Percentiles rank a stretch among this genome's conserved stretches.
Conservation (phyloP, 2,888 invertebrate genomes). For the Bhutanitis thaidina region DNA sequence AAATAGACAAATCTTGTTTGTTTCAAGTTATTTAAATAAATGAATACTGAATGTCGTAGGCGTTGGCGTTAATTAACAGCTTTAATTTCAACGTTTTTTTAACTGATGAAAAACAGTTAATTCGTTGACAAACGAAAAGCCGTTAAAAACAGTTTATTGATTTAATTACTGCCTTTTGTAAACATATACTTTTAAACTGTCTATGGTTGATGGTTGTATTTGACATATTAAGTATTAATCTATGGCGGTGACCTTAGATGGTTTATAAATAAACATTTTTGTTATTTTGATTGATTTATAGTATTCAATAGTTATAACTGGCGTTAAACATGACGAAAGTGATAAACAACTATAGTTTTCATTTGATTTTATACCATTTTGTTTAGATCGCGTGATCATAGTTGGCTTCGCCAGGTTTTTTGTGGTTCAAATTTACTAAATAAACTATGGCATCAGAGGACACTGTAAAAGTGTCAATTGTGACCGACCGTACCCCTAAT, state of each 20-base stretch:
- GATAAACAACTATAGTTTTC: slow-evolving; percentile 30
- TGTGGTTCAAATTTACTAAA: slow-evolving; percentile 53
- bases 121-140: too few relatives aligned
- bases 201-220: too few relatives aligned
- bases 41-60: too few relatives aligned
- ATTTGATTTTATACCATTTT: slow-evolving; percentile 34
- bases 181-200: too few relatives aligned
- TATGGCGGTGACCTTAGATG: slow-evolving; percentile 31
- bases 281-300: slow-evolving; percentile 30
- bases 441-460: slow-evolving; percentile 60
- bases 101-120: too few relatives aligned
- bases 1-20: too few relatives aligned
- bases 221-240: too few relatives aligned
- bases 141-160: too few relatives aligned
- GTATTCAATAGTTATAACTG: slow-evolving; percentile 27
- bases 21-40: too few relatives aligned
- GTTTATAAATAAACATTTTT: slow-evolving; percentile 42
- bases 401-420: slow-evolving; percentile 44
- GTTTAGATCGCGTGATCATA: slow-evolving; percentile 44
- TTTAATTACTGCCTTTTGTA: too few relatives aligned
- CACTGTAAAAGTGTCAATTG: slow-evolving; percentile 67
- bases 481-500: slow-evolving; percentile 57
- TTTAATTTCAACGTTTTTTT: too few relatives aligned
- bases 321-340: slow-evolving; percentile 34
- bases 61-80: too few relatives aligned